Conservation (phyloP, 2,888 invertebrate species). For the Spilosoma lubricipeda region DNA sequence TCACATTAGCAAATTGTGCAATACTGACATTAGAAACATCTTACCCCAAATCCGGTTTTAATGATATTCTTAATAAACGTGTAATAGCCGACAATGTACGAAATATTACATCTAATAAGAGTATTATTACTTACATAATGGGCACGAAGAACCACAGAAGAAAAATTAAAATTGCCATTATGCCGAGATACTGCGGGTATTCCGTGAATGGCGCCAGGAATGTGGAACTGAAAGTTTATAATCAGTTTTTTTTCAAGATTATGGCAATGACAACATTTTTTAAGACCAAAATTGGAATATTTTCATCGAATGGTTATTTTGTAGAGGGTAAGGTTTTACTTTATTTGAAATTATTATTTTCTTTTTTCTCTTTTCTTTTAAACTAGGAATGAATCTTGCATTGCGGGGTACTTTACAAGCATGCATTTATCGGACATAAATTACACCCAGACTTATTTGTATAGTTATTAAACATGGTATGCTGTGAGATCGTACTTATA, state of each 20-base stretch:
- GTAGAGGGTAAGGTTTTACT: neutral
- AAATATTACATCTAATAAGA: slow-evolving; percentile 39
- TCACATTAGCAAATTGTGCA: slow-evolving; percentile 5
- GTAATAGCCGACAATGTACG: slow-evolving; percentile 21
- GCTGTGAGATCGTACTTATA: no score
- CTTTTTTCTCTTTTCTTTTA: no score
- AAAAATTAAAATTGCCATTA: slow-evolving; percentile 87
- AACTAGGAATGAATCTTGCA: no score
- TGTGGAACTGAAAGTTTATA: slow-evolving; percentile 78
- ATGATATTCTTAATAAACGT: slow-evolving; percentile 18
- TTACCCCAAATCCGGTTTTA: slow-evolving; percentile 6
- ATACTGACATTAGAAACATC: slow-evolving; percentile 9
- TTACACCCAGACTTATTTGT: no score
- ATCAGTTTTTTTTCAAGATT: slow-evolving; percentile 5
- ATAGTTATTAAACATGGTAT: no score
- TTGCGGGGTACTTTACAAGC: no score
- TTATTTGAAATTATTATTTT: neutral
- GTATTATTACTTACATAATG: slow-evolving; percentile 85
- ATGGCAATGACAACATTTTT: slow-evolving; percentile 1
- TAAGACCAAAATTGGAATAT: neutral
- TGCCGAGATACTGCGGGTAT: slow-evolving; percentile 88
- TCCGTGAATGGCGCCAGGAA: slow-evolving; percentile 87
- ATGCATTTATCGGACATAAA: no score
- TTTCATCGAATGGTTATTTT: neutral
- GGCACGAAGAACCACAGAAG: slow-evolving; percentile 88